A percentile compares a stretch with the other conserved stretches of the same genome.
Conservation (phyloP, 2,797 vertebrate genomes). For the Halcyon leucocephala region DNA sequence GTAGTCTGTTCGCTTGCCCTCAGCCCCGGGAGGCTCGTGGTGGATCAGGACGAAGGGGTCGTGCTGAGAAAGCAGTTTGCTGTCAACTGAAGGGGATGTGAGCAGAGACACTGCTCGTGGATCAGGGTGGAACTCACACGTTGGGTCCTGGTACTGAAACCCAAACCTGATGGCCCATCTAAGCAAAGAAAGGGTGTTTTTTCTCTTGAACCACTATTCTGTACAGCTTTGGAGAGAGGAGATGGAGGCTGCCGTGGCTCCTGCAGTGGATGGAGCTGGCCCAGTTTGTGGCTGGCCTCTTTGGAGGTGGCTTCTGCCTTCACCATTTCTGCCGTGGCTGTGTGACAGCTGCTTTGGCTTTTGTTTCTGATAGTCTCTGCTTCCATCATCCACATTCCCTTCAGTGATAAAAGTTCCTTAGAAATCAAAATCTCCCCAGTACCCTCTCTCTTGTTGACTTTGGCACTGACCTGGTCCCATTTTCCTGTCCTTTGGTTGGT, state of each 20-base stretch:
- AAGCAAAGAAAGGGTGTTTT: neutral
- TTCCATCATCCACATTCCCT: neutral
- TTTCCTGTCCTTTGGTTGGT: neutral
- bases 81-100: neutral
- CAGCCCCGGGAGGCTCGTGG: neutral
- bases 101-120: neutral
- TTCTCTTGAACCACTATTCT: neutral
- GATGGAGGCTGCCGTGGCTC: neutral
- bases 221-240: neutral
- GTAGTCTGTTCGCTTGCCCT: neutral
- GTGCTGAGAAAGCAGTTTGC: neutral
- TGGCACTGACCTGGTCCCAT: neutral
- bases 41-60: neutral
- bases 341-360: neutral
- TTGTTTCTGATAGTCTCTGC: neutral
- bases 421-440: neutral
- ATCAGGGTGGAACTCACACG: neutral
- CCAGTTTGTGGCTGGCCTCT: neutral
- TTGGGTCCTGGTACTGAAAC: neutral
- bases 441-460: neutral
- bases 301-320: slow-evolving; percentile 7
- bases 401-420: neutral
- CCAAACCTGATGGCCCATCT: neutral
- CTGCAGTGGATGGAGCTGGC: neutral
- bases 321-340: neutral